Evolutionary conservation across 2,888 invertebrate species (phyloP).

Genomic region (Hymenopus coronatus): DNA sequence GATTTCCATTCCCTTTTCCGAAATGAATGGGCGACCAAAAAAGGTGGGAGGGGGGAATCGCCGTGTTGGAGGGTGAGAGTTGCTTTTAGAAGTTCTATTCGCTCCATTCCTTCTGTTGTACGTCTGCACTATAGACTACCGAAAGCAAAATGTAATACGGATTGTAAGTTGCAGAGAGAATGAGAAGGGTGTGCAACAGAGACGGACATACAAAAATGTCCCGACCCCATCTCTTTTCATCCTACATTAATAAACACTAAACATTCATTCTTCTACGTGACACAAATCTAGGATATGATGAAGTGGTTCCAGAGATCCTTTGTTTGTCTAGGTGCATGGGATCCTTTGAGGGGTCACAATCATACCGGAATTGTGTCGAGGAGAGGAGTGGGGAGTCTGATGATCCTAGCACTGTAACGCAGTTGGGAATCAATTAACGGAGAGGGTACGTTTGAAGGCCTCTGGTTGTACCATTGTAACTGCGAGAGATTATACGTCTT

Average conservation of each 20-base stretch:
- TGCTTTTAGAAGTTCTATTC: not conserved
- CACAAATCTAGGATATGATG: conserved; percentile 31
- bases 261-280: conserved; percentile 33
- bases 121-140: not conserved
- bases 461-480: not conserved
- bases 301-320: conserved; percentile 14
- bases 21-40: not conserved
- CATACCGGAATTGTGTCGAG: not conserved
- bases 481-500: not conserved
- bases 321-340: not conserved
- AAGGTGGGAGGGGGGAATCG: not conserved
- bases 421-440: not conserved
- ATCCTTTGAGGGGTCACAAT: not conserved
- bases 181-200: not conserved
- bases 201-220: not conserved
- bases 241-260: conserved; percentile 34
- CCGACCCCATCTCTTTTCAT: not conserved
- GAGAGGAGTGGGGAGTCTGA: not conserved
- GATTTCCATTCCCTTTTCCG: conserved; percentile 3
- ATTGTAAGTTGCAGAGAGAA: not conserved
- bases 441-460: not conserved
- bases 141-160: not conserved
- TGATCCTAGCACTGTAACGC: not conserved
- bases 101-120: not conserved
- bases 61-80: not conserved